phyloP scores from a whole-genome alignment of 2,797 vertebrate genomes.

The Epinephelus coioides region DNA sequence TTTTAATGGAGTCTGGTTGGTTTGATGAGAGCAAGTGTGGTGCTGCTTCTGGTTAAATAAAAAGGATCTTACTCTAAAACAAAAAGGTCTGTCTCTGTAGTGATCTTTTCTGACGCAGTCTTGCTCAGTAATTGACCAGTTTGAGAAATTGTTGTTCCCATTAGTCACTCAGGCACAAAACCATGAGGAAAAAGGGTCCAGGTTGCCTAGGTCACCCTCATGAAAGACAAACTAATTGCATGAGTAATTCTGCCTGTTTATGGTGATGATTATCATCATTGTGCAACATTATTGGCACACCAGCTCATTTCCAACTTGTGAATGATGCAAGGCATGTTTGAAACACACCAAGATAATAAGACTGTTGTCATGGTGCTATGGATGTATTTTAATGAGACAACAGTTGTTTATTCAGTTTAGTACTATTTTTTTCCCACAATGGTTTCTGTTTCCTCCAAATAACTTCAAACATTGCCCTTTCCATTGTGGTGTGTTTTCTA shows the following conservation, averaged over 20 bases:
- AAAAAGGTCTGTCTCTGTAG: too few relatives aligned
- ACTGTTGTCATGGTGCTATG: background rate
- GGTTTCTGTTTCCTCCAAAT: background rate
- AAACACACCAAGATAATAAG: background rate
- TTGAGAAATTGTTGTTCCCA: too few relatives aligned
- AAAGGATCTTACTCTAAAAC: too few relatives aligned
- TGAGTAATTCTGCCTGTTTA: slow-evolving; percentile 5
- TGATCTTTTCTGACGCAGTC: too few relatives aligned
- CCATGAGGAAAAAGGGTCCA: too few relatives aligned
- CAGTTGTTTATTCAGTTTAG: background rate
- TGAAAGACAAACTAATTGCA: background rate
- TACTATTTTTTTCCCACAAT: background rate
- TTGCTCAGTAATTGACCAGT: too few relatives aligned
- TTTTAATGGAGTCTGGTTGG: too few relatives aligned
- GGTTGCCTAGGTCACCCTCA: too few relatives aligned
- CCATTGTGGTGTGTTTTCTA: background rate
- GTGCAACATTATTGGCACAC: background rate
- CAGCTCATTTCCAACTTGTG: slow-evolving; percentile 6
- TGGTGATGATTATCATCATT: slow-evolving; percentile 1
- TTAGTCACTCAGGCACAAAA: too few relatives aligned
- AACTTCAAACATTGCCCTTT: background rate
- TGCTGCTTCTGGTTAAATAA: too few relatives aligned
- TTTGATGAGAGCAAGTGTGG: too few relatives aligned
- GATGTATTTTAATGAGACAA: slow-evolving; percentile 10
- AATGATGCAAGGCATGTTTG: background rate